These are phyloP conservation scores for Salmo trutta DNA, from an alignment of 2,797 vertebrate species.

Conservation along the genomic window DNA sequence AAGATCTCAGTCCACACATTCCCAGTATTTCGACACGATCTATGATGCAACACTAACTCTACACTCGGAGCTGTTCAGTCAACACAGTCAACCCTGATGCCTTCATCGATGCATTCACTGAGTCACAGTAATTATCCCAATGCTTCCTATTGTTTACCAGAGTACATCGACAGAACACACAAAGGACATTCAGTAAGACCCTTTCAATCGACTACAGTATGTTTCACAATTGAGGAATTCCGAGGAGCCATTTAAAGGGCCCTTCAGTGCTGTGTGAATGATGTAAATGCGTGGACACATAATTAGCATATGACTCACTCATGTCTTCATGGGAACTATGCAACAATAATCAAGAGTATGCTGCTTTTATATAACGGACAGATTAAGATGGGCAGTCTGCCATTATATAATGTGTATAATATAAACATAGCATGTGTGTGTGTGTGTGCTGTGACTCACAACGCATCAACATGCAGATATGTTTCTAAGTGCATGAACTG, in stretches of 20 bases:
- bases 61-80: no score
- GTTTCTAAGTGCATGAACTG: slow-evolving; percentile 43
- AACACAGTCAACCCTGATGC: not conserved
- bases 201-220: not conserved
- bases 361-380: slow-evolving; percentile 53
- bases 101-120: not conserved
- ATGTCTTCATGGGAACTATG: slow-evolving; percentile 37
- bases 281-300: not conserved
- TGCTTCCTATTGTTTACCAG: not conserved
- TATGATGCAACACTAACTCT: not conserved
- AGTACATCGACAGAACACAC: slow-evolving; percentile 8
- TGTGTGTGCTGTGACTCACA: slow-evolving; percentile 49
- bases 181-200: not conserved
- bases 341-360: slow-evolving; percentile 42
- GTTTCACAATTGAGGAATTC: not conserved
- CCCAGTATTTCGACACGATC: not conserved
- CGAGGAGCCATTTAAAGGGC: not conserved
- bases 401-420: slow-evolving; percentile 32
- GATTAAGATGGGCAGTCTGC: slow-evolving; percentile 31
- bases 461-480: slow-evolving; percentile 20
- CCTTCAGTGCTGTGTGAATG: not conserved
- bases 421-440: not conserved
- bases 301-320: slow-evolving; percentile 34
- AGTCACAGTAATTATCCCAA: not conserved
- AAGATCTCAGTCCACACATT: not conserved